Conservation (phyloP, 2,888 invertebrate species). For the Trichopria drosophilae region DNA sequence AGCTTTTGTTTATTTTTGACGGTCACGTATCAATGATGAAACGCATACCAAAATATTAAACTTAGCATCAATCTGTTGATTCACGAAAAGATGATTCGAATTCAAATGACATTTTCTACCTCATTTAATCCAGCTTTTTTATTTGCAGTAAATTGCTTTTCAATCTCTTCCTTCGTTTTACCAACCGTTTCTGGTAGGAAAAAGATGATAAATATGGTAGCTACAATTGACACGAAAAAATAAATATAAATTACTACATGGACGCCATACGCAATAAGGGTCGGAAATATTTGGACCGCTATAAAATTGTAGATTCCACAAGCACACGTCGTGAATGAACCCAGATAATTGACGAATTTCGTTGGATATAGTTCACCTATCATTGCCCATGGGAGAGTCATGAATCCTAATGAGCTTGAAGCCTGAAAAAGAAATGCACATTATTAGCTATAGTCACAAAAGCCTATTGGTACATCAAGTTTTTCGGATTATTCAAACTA, state of each 20-base stretch:
- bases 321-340: constrained; percentile 56
- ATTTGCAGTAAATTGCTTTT: constrained; percentile 40
- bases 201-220: constrained; percentile 46
- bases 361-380: constrained; percentile 61
- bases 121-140: too few species aligned
- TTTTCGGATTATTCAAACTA: too few species aligned
- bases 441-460: too few species aligned
- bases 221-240: constrained; percentile 40
- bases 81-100: too few species aligned
- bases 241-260: constrained; percentile 47
- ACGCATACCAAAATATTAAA: too few species aligned
- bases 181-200: constrained; percentile 49
- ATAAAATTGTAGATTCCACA: constrained; percentile 60
- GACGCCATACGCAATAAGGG: constrained; percentile 28
- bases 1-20: too few species aligned
- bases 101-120: too few species aligned
- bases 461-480: not conserved
- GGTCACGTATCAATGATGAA: too few species aligned
- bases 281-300: constrained; percentile 59
- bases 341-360: constrained; percentile 58
- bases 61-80: too few species aligned
- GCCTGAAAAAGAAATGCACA: not conserved
- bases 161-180: constrained; percentile 47
- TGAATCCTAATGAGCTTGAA: constrained; percentile 52
- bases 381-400: constrained; percentile 61